phyloP scores from a whole-genome alignment of 2,113 vertebrate genomes.

The Himantopus leucocephalus region DNA sequence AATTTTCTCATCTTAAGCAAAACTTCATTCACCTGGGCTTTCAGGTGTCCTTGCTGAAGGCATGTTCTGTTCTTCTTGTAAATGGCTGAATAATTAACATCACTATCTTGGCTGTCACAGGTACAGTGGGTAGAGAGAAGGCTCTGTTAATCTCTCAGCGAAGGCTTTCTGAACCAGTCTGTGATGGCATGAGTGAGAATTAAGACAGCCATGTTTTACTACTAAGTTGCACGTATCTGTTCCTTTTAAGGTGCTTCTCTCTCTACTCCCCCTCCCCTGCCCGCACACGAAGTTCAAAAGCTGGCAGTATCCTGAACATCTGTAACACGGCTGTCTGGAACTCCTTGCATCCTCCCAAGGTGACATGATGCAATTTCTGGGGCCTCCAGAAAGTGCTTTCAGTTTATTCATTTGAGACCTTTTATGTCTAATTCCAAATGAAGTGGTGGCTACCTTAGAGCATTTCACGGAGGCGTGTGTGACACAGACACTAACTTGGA shows the following conservation, averaged over 20 bases:
- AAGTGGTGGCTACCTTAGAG: not conserved
- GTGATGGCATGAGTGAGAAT: not conserved
- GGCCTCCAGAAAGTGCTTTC: not conserved
- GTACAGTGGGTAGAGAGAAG: not conserved
- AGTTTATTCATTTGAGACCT: not conserved
- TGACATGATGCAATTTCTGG: not conserved
- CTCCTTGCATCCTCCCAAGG: not conserved
- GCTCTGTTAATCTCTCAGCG: not conserved
- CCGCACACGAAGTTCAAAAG: not conserved
- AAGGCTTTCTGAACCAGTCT: not conserved
- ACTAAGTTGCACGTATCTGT: not conserved
- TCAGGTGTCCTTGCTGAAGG: not conserved
- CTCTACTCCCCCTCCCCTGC: not conserved
- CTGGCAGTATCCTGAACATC: not conserved
- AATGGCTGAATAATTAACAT: not conserved
- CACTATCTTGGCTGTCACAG: not conserved
- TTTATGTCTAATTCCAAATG: not conserved
- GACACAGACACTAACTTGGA: not conserved
- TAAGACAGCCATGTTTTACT: not conserved
- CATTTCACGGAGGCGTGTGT: accelerated
- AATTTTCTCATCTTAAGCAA: not conserved
- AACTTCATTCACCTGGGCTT: not conserved
- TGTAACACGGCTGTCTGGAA: not conserved
- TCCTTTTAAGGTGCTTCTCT: not conserved
- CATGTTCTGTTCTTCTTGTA: not conserved